These are phyloP conservation scores for Syngnathus typhle DNA, from an alignment of 2,113 vertebrate species.

Conservation along the genomic window DNA sequence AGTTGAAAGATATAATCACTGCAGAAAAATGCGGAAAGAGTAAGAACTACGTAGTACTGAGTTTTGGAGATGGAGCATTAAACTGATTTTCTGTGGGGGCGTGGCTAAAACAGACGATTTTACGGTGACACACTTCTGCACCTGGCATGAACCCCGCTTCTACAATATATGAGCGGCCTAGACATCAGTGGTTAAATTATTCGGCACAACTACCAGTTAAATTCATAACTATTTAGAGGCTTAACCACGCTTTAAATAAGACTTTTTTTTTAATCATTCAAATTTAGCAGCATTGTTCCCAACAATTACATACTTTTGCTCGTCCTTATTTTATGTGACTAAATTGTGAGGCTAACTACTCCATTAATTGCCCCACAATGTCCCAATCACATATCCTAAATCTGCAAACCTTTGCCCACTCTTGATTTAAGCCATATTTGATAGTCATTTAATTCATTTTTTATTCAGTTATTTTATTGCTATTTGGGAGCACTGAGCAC, in stretches of 20 bases:
- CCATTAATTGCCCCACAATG: background rate
- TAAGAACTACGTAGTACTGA: background rate
- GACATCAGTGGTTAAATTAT: too few species aligned
- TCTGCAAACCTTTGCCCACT: background rate
- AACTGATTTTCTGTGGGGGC: background rate
- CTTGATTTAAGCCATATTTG: background rate
- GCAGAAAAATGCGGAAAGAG: background rate
- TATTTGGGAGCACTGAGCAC: constrained; percentile 37
- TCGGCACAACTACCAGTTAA: too few species aligned
- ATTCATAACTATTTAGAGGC: too few species aligned
- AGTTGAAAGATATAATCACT: background rate
- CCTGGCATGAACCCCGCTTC: too few species aligned
- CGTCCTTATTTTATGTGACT: background rate
- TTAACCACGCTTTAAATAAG: too few species aligned
- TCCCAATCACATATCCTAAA: background rate
- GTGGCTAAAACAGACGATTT: background rate
- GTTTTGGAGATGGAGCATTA: background rate
- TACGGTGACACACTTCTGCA: background rate
- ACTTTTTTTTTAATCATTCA: too few species aligned
- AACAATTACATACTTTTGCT: background rate
- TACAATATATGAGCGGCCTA: background rate
- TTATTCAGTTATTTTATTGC: background rate
- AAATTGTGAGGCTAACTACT: background rate
- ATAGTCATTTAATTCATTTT: background rate
- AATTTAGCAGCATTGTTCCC: background rate